Base-by-base conservation (phyloP, 92 coral and sea anemone genomes). In the Parazoanthus atlanticus region DNA sequence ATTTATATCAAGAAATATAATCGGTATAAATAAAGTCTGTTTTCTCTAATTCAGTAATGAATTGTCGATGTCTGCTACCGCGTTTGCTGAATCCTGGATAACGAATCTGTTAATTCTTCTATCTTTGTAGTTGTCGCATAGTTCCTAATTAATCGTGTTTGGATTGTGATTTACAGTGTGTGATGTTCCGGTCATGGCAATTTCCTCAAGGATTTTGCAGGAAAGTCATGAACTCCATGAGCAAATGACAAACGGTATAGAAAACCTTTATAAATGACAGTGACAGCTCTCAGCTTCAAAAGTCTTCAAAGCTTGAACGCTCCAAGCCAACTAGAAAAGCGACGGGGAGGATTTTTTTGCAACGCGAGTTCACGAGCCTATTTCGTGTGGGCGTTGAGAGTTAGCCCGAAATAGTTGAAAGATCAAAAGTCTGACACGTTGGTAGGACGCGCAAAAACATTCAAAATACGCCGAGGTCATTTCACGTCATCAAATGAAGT, bases 251-350 rank as follows among this genome's bases (percentile, higher is more conserved):
- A 19, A 33, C 19, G 36, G 79, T n/a, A 19, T 33, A 34, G 46
- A 12, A 75, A 38, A 75, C 29, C 43, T 75, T 75, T 21, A 21
- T 5, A 61, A 61, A 61, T 21, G 26, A 7, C 28, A 61, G 28
- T 61, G 28, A 61, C 79, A 33, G 79, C 79, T 75, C 79, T 67
- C 23, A 41, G 78, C 38, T 70, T 43, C 52, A 70, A 26, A n/a
- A 69, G 32, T 40, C 38, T 70, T 29, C 52, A 43, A 26, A 69
- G 52, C 76, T 84, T 47, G 33, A 84, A 69, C 76, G 64, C 77
- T 41, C 38, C 26, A 9, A 84, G 78, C 78, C 13, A 70, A 71
- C 34, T 16, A 29, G n/a, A 46, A 38, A 41, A 43, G 30, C 29
- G n/a, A 13, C 8, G 2, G 65, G 15, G 21, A 9, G 12, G 12